These are phyloP conservation scores for Liopterus haemorrhoidalis DNA, from an alignment of 2,888 invertebrate genomes.

Conservation along the genomic window DNA sequence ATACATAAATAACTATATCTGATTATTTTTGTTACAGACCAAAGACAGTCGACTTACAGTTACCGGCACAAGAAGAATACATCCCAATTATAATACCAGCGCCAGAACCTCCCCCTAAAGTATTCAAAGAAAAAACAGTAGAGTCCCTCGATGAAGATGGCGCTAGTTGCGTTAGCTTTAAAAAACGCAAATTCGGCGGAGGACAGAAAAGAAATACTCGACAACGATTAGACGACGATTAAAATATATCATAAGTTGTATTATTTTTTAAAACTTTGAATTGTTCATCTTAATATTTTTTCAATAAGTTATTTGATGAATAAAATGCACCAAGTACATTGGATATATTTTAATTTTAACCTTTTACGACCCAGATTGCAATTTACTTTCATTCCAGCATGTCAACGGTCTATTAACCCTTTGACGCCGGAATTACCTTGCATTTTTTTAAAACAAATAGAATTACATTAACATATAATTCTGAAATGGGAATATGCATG, in stretches of 20 bases:
- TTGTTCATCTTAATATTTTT: no score
- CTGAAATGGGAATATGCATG: no score
- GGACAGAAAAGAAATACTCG: conserved; percentile 57
- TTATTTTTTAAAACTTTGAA: no score
- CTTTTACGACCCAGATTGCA: no score
- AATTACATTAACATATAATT: no score
- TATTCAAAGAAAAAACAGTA: conserved; percentile 59
- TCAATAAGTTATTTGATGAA: no score
- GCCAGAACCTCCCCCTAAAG: conserved; percentile 47
- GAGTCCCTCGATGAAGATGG: conserved; percentile 50
- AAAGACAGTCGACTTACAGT: conserved; percentile 60
- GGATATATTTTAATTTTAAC: no score
- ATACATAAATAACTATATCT: background rate
- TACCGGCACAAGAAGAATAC: conserved; percentile 54
- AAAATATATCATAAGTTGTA: conserved; percentile 30
- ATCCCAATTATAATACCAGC: conserved; percentile 42
- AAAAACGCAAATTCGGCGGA: conserved; percentile 60
- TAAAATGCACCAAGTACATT: no score
- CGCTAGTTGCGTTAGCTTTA: conserved; percentile 52
- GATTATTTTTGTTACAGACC: conserved; percentile 44
- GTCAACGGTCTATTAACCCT: no score
- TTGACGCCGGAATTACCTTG: no score
- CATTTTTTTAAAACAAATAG: no score
- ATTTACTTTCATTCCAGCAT: no score
- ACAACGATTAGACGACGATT: conserved; percentile 60